Percentiles rank a stretch among this genome's conserved stretches.
Evolutionary conservation across 2,113 vertebrate species (phyloP).

Genomic region (Naja naja): DNA sequence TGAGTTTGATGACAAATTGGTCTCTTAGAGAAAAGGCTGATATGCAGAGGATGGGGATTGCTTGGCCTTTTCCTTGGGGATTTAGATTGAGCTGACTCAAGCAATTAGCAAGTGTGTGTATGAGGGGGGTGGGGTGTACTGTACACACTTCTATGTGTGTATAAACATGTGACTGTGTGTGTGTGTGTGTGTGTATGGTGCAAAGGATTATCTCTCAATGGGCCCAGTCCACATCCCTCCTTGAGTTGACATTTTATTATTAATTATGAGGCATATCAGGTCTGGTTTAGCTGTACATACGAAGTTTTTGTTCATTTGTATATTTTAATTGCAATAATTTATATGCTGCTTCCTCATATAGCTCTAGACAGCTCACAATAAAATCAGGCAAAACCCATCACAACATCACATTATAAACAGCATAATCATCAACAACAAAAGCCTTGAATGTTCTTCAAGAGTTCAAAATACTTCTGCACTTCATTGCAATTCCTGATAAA

Average conservation of each 20-base stretch:
- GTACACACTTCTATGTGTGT: background rate
- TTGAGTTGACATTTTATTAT: background rate
- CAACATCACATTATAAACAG: background rate
- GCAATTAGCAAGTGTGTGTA: background rate
- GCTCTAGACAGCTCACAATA: background rate
- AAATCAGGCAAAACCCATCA: background rate
- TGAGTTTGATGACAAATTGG: constrained; percentile 52
- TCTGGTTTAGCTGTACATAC: background rate
- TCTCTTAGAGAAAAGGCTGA: constrained; percentile 36
- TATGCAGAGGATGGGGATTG: background rate
- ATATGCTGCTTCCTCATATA: background rate
- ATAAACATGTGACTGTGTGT: background rate
- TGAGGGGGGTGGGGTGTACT: background rate
- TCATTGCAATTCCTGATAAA: background rate
- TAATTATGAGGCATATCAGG: background rate
- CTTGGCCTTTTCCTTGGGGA: background rate
- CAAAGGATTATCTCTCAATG: background rate
- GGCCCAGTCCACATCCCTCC: background rate
- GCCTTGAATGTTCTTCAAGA: background rate
- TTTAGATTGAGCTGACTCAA: background rate
- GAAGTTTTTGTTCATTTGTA: background rate
- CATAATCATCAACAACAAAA: background rate
- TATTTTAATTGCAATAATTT: background rate
- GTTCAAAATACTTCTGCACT: background rate
- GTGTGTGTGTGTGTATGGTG: background rate